Evolutionary conservation across 1,140 invertebrate species (phyloP).

Genomic region (Orius insidiosus): DNA sequence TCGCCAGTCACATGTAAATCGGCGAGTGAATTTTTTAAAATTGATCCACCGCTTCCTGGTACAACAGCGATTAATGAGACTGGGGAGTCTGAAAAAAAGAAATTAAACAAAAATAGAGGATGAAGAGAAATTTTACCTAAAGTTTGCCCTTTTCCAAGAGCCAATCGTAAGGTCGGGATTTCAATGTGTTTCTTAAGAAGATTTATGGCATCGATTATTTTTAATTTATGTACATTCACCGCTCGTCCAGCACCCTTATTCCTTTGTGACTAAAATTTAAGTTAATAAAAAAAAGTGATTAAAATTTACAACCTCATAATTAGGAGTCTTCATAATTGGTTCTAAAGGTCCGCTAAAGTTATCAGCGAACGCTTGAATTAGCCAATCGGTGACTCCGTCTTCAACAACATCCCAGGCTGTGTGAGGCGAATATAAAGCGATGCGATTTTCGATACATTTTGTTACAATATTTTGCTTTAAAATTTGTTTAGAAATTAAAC

Average conservation of each 20-base stretch:
- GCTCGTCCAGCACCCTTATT: too few relatives aligned
- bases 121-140: slow-evolving; percentile 1
- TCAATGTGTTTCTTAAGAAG: too few relatives aligned
- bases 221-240: too few relatives aligned
- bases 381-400: slow-evolving; percentile 85
- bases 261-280: too few relatives aligned
- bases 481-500: slow-evolving; percentile 17
- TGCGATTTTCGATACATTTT: slow-evolving; percentile 64
- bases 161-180: too few relatives aligned
- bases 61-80: slow-evolving; percentile 59
- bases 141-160: slow-evolving; percentile 22
- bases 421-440: slow-evolving; percentile 86
- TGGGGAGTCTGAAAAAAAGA: slow-evolving; percentile 22
- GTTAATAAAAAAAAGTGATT: too few relatives aligned
- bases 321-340: slow-evolving; percentile 6
- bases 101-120: too few relatives aligned
- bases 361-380: slow-evolving; percentile 46
- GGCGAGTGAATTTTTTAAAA: slow-evolving; percentile 41
- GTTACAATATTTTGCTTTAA: slow-evolving; percentile 59
- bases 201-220: too few relatives aligned
- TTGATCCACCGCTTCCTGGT: slow-evolving; percentile 69
- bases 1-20: slow-evolving; percentile 84
- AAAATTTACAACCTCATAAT: neutral
- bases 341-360: slow-evolving; percentile 5
- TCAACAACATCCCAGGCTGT: slow-evolving; percentile 69